phyloP scores from a whole-genome alignment of 2,797 vertebrate genomes.

The Lycodopsis pacificus region DNA sequence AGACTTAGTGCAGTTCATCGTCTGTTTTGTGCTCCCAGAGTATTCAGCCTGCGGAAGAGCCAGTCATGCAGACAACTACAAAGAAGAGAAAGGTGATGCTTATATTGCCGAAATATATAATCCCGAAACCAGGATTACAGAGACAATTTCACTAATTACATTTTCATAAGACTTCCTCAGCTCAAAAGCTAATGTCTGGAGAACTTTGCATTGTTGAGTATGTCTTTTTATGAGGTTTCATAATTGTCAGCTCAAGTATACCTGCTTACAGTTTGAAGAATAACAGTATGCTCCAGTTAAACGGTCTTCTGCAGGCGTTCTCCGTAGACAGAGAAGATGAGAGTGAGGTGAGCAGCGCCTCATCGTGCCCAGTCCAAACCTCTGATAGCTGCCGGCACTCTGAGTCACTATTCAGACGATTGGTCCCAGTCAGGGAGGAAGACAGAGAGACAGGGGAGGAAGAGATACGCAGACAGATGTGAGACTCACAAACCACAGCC shows the following conservation, averaged over 20 bases:
- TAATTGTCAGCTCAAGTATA: conserved; percentile 10
- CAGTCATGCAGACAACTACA: conserved; percentile 41
- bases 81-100: conserved; percentile 49
- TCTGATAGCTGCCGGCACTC: conserved; percentile 36
- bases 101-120: background rate
- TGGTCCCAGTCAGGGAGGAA: conserved; percentile 33
- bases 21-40: conserved; percentile 45
- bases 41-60: conserved; percentile 48
- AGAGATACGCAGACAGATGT: conserved; percentile 50
- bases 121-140: background rate
- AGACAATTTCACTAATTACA: conserved; percentile 1
- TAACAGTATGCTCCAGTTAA: conserved; percentile 16
- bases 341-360: conserved; percentile 51
- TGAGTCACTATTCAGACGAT: conserved; percentile 41
- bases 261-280: conserved; percentile 5
- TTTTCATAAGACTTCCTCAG: background rate
- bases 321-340: conserved; percentile 38
- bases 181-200: background rate
- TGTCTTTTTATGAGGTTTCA: conserved; percentile 5
- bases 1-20: conserved; percentile 15
- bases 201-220: background rate
- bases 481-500: conserved; percentile 41
- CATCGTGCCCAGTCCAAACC: conserved; percentile 23
- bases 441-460: conserved; percentile 29
- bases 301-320: conserved; percentile 36